Evolutionary conservation across 1,140 invertebrate species (phyloP), one percentile per base, ranked within the genome.

Genomic region (Brachionus asplanchnoidis): DNA sequence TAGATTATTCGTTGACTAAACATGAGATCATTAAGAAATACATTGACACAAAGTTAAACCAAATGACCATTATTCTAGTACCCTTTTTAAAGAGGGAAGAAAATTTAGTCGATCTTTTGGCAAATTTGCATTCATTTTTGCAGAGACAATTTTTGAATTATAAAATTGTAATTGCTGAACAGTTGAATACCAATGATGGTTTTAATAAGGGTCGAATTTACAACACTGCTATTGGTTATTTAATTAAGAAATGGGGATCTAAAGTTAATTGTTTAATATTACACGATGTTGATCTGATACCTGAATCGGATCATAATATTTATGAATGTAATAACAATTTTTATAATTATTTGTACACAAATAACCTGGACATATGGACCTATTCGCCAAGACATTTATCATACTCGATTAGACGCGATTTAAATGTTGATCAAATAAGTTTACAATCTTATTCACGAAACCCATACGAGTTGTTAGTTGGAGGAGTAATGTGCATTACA

Each of bases 201-300:
- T 84, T 84, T 23, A 84, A 84, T 56, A 84, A 84, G 70, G 82
- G 82, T 3, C 60, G 82, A 14, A 20, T 84, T 11, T 84, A 50
- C 40, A 84, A 84, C 20, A 84, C 68, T 7, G 82, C 82, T 84
- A 20, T 84, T 70, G 20, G 56, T 20, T 84, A 40, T 46, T 17
- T 73, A 11, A n/a, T 42, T 17, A 53, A 84, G 17, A 32, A 50
- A 5, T 68, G 14, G n/a, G 23, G 42, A 17, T n/a, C 9, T 20
- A 87, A 88, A 36, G 44, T 77, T 12, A 50, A 50, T 20, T 98
- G 96, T 87, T 92, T 97, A 68, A 93, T 98, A 78, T 93, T 98
- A 87, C 95, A 97, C 89, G 96, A 98, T 88, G 94, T 98, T 68
- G 95, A 98, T 91, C 89, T 97, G 14, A 91, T 98, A 84, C 96